Base-by-base conservation (phyloP, 2,888 invertebrate species). In the Rhagonycha fulva region DNA sequence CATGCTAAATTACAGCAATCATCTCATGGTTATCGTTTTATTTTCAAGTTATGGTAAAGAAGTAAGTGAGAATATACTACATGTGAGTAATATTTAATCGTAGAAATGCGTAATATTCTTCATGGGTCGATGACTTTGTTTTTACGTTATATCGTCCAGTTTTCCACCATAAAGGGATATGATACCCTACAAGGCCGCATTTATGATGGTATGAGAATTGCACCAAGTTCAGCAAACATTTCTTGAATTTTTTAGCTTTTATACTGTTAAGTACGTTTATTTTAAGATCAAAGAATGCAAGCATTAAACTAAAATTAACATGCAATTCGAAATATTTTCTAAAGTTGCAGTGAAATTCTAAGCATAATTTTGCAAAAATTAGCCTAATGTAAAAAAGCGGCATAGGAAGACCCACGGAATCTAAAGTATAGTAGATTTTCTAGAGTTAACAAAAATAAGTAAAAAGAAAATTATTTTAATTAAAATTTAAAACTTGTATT, bases 121-220 rank as follows among this genome's bases (percentile, higher is more conserved):
- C 71, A 76, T 82, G 80, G 84, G 84, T 84, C 84, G 84, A 84
- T 83, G 84, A 84, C 84, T 81, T 80, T 80, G 77, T 82, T 83
- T 82, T 82, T 82, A 47, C 71, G 78, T 81, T 80, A 81, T 81
- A 79, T 82, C 80, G 82, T 83, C 82, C 83, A 82, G 63, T 66
- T 66, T 66, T 82, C 82, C 81, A 82, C 85, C 85, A 85, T 85
- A 86, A 86, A 83, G 83, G 85, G 85, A 84, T 85, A 76, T 85
- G 84, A 85, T 85, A 84, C 85, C 86, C 84, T 85, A 84, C 83
- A 82, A 83, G 84, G 82, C 82, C 84, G 82, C 83, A 85, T 85
- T 85, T 85, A 83, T 83, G 84, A 84, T 83, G 84, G 83, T 84
- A 85, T 85, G 85, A 84, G 85, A 86, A 85, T 83, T 78, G 78